Evolutionary conservation across 2,797 vertebrate species (phyloP), one percentile per base, ranked within the genome.

Genomic region (Poecilia picta): DNA sequence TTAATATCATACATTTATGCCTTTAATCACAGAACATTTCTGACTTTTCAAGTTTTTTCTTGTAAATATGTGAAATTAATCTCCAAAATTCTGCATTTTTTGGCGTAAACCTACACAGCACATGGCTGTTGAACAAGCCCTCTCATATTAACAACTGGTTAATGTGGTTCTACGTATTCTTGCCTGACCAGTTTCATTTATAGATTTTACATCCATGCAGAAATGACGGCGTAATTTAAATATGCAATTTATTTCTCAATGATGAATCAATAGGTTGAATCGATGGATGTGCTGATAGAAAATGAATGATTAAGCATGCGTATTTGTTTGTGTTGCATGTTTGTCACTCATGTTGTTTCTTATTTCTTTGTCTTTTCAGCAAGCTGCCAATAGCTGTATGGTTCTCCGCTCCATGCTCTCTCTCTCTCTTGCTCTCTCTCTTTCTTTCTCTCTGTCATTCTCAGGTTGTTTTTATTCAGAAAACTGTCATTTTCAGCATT

Each of bases 361-460:
- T 71, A 74, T 70, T 78, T 76, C 79, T 84, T 43, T 87, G 70
- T 88, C 81, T 84, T 83, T 84, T 72, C 68, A 90, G 80, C 78
- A 39, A 51, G 57, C 68, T 83, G 64, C 73, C 53, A 78, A 71
- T 75, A 72, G 59, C 82, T 87, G 64, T 73, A 43, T 84, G 31
- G 12, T 80, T 76, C 55, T 78, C 39, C 11, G 39, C 25, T 16
- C 25, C 23, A 66, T 66, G 33, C 64, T 31, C 7, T 39, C 39
- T 41, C 36, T 41, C 5, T 23, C 8, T 33, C 28, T 16, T 5
- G 2, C 39, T 33, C 23, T 59, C n/a, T 84, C 70, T 74, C 31
- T n/a, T 13, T 46, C 49, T 20, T 13, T 10, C 28, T 73, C 59
- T 80, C 57, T 74, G 55, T 79, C 66, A 79, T 51, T 78, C 72